phyloP scores from a whole-genome alignment of 1,140 invertebrate species.

The Calephelis nemesis region DNA sequence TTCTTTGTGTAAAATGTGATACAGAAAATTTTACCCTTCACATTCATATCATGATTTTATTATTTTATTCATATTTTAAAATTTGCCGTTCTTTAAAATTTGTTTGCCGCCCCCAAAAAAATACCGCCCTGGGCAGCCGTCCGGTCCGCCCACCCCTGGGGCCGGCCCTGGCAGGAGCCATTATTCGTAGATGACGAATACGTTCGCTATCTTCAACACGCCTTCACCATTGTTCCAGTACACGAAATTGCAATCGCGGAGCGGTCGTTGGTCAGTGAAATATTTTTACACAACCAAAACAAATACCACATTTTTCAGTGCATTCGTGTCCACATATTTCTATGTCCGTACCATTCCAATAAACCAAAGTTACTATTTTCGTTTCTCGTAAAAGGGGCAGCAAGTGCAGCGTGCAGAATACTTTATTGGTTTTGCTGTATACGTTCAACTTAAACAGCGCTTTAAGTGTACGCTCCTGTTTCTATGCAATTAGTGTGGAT shows the following conservation, averaged over 20 bases:
- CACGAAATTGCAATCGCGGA: conserved; percentile 57
- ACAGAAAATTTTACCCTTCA: too few species aligned
- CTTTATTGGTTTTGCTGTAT: conserved; percentile 31
- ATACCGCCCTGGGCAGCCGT: too few species aligned
- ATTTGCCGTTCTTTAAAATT: too few species aligned
- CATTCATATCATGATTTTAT: too few species aligned
- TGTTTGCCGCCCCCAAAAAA: too few species aligned
- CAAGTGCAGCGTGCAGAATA: conserved; percentile 38
- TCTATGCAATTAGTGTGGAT: conserved; percentile 38
- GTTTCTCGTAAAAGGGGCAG: conserved; percentile 34
- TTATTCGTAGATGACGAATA: conserved; percentile 56
- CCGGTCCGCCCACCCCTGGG: too few species aligned
- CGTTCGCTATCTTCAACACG: conserved; percentile 51
- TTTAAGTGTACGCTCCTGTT: conserved; percentile 16
- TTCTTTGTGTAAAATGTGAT: too few species aligned
- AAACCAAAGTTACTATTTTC: conserved; percentile 42
- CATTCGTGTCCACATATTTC: conserved; percentile 4
- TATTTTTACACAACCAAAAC: conserved; percentile 23
- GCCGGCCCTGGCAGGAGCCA: too few species aligned
- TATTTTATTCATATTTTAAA: too few species aligned
- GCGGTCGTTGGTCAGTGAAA: conserved; percentile 52
- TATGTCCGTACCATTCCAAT: conserved; percentile 30
- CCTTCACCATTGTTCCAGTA: conserved; percentile 64
- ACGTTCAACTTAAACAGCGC: conserved; percentile 25
- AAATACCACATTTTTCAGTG: conserved; percentile 17